Base-by-base conservation (phyloP, 2,888 invertebrate genomes). In the Acanthopleura granulata region DNA sequence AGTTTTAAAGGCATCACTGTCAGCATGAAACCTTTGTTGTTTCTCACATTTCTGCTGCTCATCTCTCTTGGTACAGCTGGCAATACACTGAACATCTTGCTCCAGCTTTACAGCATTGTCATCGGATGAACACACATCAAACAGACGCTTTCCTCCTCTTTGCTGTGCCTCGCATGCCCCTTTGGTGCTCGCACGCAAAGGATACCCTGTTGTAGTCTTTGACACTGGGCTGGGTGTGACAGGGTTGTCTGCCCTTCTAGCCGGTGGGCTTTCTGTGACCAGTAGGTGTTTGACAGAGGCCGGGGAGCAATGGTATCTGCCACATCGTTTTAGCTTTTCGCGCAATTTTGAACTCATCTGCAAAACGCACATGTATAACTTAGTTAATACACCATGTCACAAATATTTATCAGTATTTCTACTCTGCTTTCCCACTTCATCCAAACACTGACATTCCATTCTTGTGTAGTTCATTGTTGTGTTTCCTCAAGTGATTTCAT, bases 261-360 rank as follows among this genome's bases (percentile, higher is more conserved):
- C n/a, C 57, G 12, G 18, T 57, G 57, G 57, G 12, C 57, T 57
- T 18, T n/a, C 57, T n/a, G 57, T 12, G 6, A 22, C n/a, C 57
- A 1, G 18, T 40, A 57, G 22, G 16, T 6, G 27, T 27, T 66
- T 66, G 3, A 6, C 1, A 27, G 66, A 22, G 1, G 16, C 18
- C n/a, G 83, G 81, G 12, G 85, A 83, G 15, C 82, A 75, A 77
- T 86, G 85, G 76, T 85, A 85, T 22, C 86, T 79, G 1, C 86
- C 85, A 82, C 85, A 85, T 78, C 80, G 80, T 75, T 86, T 85
- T 66, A 86, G 75, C 61, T 84, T 77, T 62, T 85, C 84, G 73
- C 82, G 83, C 40, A 86, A 76, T 51, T 80, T 76, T 62, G 82
- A 79, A 78, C 86, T 86, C 73, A 86, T 74, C 85, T 85, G 80